Conservation (phyloP, 2,113 vertebrate genomes). For the Aptenodytes forsteri region DNA sequence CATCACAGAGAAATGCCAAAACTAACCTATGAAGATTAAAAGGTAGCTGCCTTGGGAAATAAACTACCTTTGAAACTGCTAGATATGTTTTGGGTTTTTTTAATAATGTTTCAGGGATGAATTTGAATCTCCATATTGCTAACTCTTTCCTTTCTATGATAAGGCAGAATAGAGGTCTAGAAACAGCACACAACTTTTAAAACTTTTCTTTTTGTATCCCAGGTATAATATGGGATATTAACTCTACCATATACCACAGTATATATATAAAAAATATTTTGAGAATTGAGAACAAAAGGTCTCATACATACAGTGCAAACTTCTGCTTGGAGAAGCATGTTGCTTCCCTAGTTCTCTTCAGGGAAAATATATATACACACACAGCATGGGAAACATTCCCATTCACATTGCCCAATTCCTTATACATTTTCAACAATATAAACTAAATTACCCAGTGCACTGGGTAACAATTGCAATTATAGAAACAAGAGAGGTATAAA, state of each 20-base stretch:
- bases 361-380: background rate
- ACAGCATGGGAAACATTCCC: background rate
- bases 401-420: background rate
- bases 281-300: background rate
- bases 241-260: background rate
- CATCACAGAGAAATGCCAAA: background rate
- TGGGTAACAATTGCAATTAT: background rate
- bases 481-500: background rate
- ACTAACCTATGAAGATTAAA: background rate
- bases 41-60: background rate
- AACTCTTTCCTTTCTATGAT: background rate
- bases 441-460: background rate
- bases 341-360: background rate
- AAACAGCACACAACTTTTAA: background rate
- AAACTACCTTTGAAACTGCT: background rate
- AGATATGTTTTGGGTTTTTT: background rate
- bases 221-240: background rate
- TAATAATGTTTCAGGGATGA: background rate
- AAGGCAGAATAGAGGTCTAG: background rate
- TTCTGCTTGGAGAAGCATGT: background rate
- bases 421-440: background rate
- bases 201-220: background rate
- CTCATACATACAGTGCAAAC: background rate
- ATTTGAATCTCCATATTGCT: background rate
- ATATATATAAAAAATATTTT: background rate